Conservation (phyloP, 2,113 vertebrate genomes). For the Centropristis striata region DNA sequence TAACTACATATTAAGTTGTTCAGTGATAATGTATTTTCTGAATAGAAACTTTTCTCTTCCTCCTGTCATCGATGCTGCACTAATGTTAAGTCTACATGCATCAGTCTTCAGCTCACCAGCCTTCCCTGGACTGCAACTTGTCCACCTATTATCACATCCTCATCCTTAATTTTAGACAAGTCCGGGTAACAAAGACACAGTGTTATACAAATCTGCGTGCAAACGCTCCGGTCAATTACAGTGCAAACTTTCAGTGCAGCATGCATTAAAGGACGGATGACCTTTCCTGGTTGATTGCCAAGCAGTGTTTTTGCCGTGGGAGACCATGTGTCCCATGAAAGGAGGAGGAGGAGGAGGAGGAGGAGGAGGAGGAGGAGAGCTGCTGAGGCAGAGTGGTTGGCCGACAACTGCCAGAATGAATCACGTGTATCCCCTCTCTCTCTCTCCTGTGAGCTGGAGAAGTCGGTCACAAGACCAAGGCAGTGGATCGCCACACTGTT, state of each 20-base stretch:
- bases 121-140: neutral
- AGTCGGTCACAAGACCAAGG: slow-evolving; percentile 78
- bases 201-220: slow-evolving; percentile 45
- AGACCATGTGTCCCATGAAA: slow-evolving; percentile 75
- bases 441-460: slow-evolving; percentile 44
- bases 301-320: slow-evolving; percentile 62
- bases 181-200: slow-evolving; percentile 45
- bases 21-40: neutral
- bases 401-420: slow-evolving; percentile 55
- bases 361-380: slow-evolving; percentile 54
- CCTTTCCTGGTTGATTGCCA: slow-evolving; percentile 64
- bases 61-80: neutral
- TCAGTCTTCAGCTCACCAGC: neutral
- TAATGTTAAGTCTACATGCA: neutral
- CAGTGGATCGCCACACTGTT: slow-evolving; percentile 38
- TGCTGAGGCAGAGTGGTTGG: slow-evolving; percentile 57
- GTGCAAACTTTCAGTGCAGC: slow-evolving; percentile 18
- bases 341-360: slow-evolving; percentile 51
- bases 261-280: slow-evolving; percentile 45
- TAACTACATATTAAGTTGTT: neutral
- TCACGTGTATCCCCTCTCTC: slow-evolving; percentile 44
- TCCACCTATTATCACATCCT: slow-evolving; percentile 3
- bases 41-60: neutral
- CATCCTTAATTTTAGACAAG: slow-evolving; percentile 38
- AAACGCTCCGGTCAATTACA: slow-evolving; percentile 17